Evolutionary conservation across 2,888 invertebrate genomes (phyloP), one percentile per base, ranked within the genome.

Genomic region (Nemotelus pantherinus): DNA sequence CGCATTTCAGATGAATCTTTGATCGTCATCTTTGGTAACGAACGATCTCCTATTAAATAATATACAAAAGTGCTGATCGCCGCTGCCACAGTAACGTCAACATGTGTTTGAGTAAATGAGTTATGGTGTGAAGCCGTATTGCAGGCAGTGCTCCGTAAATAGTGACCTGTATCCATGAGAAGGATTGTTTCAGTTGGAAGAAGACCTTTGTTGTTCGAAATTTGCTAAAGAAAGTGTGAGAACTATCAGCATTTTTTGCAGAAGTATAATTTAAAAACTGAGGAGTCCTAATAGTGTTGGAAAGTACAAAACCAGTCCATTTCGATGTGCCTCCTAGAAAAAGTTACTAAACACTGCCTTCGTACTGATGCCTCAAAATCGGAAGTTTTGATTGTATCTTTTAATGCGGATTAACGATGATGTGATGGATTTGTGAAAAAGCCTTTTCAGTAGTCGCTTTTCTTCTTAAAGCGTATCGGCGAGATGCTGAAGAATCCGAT

Each of bases 1-100:
- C 25, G 39, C n/a, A 48, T 44, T 63, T 9, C 63, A 41, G 45
- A 48, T 67, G 7, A 57, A 76, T 67, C 76, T 76, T 76, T 76
- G 76, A 57, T 76, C 76, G 76, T 76, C 76, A 76, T 76, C 76
- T 76, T 76, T 76, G 76, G 76, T 76, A 76, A 76, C 58, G 76
- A 76, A 76, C 58, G 76, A 76, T 76, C 76, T 65, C n/a, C 65
- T 64, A 44, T 74, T 63, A 74, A 74, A 60, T 74, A 60, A 47
- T 6, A 43, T 43, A 43, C 55, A 70, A 55, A 55, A 41, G 70
- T 10, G 3, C 41, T 6, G 25, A 70, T 43, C 47, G 7, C 39
- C 50, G 50, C 25, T 43, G 63, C 7, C 25, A 25, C 25, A 25
- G 25, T 25, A 25, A 25, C 25, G 25, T 25, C 25, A 25, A 25